Percentiles rank a stretch among this genome's conserved stretches.
Conservation (phyloP, 2,888 invertebrate species). For the Cyrtodaria siliqua region DNA sequence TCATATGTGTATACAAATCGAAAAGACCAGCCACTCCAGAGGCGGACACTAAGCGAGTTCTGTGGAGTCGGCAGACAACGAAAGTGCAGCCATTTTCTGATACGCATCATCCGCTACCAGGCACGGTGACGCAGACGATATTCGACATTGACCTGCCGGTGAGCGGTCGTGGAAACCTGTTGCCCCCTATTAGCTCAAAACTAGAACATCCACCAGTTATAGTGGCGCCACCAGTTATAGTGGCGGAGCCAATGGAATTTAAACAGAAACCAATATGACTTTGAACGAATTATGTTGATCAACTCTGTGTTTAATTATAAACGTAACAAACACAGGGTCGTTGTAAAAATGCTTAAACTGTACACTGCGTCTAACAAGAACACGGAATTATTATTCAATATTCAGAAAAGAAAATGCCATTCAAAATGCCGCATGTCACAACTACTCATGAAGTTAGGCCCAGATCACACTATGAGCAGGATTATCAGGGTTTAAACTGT, state of each 20-base stretch:
- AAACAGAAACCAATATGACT: not conserved
- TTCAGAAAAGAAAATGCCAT: no score
- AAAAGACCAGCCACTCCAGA: constrained; percentile 1
- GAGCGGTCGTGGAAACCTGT: constrained; percentile 42
- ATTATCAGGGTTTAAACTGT: no score
- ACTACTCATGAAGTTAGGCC: no score
- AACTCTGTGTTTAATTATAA: no score
- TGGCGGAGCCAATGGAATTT: not conserved
- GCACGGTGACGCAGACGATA: constrained; percentile 48
- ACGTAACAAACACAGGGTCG: no score
- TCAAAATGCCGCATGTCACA: no score
- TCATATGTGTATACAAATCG: constrained; percentile 23
- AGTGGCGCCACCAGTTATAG: not conserved
- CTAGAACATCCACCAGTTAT: not conserved
- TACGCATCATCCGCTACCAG: constrained; percentile 23
- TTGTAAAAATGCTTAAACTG: no score
- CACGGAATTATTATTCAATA: no score
- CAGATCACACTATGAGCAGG: no score
- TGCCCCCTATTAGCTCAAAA: constrained; percentile 47
- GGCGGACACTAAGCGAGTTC: constrained; percentile 29
- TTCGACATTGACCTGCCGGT: constrained; percentile 52
- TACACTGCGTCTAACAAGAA: no score
- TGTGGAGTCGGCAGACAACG: constrained; percentile 32
- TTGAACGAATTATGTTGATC: no score
- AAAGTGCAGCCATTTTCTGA: constrained; percentile 33